Evolutionary conservation across 1,140 invertebrate genomes (phyloP), one percentile per base, ranked within the genome.

Genomic region (Drosophila sulfurigaster): DNA sequence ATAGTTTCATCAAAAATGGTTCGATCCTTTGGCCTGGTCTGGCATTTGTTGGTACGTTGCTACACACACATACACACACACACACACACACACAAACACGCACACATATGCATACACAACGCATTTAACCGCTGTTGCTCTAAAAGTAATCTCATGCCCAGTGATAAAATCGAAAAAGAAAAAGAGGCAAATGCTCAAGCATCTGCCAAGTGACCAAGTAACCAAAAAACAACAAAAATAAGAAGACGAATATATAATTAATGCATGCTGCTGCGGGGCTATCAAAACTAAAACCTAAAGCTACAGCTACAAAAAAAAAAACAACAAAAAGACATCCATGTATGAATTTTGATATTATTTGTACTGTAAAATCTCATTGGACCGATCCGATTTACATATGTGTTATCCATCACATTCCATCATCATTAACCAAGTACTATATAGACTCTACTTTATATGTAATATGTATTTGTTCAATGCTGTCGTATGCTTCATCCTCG

Each of bases 201-300:
- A 30, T 25, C 64, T 56, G 49, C 43, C 65, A 67, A 72, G 71
- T 62, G 56, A 68, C 68, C 64, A 72, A 63, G 45, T 54, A 25
- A 65, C 16, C 59, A 81, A 49, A 25, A 25, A 65, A 20, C 54
- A 81, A 54, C 52, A 45, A 48, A 52, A 71, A 25, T 25, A 25
- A 4, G 10, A 38, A 38, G 30, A 32, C 30, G 30, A 32, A 10
- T 10, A 11, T 8, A 38, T 38, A 10, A 38, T 10, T 38, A 74
- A 46, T 71, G 81, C 81, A 83, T 85, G 75, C 16, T 85, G 75
- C 16, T 83, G 73, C 68, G 77, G 79, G 81, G 75, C 78, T 86
- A 73, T n/a, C 35, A 38, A 38, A 38, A 38, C 2, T 3, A 38
- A 38, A 46, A 77, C 28, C 8, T 10, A 57, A 49, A 58, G 25